Evolutionary conservation across 2,888 invertebrate genomes (phyloP).

Genomic region (Boloria euphrosyne): DNA sequence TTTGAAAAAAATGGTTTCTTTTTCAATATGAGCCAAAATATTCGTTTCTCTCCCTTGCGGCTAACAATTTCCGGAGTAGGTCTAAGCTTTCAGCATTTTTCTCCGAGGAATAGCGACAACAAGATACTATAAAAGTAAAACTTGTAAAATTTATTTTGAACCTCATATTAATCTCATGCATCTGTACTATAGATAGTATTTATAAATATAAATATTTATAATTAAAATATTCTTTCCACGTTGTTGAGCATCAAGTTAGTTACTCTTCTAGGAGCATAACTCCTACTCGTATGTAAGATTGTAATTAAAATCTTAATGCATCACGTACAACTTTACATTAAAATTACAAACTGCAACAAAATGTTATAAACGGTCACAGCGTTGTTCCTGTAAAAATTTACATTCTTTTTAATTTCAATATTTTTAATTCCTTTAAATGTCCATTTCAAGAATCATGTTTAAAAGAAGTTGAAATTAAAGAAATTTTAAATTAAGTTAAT

Average conservation of each 20-base stretch:
- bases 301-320: slow-evolving; percentile 22
- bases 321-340: not conserved
- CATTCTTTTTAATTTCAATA: not conserved
- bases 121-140: slow-evolving; percentile 18
- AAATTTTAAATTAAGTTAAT: slow-evolving; percentile 1
- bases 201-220: not conserved
- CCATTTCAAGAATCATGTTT: not conserved
- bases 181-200: too few species aligned
- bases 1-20: not conserved
- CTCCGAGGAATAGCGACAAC: slow-evolving; percentile 25
- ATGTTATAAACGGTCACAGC: not conserved
- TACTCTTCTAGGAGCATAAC: slow-evolving; percentile 1
- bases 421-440: not conserved
- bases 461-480: not conserved
- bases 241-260: not conserved
- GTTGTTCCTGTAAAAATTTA: not conserved
- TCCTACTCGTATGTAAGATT: not conserved
- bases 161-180: too few species aligned
- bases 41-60: slow-evolving; percentile 1
- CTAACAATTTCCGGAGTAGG: slow-evolving; percentile 4
- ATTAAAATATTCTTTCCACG: not conserved
- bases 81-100: slow-evolving; percentile 29
- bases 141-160: not conserved
- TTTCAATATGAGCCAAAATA: slow-evolving; percentile 7
- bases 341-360: too few species aligned